Conservation (phyloP, 1,140 invertebrate species). For the Drosophila neocordata region DNA sequence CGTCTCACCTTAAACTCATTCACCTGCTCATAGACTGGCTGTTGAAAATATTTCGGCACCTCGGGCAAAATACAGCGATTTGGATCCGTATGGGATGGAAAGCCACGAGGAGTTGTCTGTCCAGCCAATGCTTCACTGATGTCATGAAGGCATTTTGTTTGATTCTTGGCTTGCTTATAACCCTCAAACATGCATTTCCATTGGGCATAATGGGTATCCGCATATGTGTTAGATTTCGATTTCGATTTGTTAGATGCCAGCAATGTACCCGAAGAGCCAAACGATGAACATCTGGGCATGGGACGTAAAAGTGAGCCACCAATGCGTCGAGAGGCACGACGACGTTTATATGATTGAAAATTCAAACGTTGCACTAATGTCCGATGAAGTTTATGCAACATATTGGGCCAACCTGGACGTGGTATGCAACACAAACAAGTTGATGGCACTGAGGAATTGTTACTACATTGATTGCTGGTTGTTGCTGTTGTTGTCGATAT, state of each 20-base stretch:
- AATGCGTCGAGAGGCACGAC: not conserved
- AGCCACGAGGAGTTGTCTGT: conserved; percentile 61
- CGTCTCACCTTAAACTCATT: conserved; percentile 39
- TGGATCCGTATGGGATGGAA: conserved; percentile 66
- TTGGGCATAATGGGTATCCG: conserved; percentile 56
- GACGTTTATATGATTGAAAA: conserved; percentile 26
- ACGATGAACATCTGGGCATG: conserved; percentile 69
- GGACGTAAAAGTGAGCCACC: conserved; percentile 40
- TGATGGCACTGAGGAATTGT: conserved; percentile 1
- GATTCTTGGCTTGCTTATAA: not conserved
- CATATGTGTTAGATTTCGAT: conserved; percentile 12
- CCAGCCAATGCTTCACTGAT: conserved; percentile 59
- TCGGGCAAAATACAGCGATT: conserved; percentile 30
- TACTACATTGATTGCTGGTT: conserved; percentile 14
- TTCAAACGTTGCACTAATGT: conserved; percentile 31
- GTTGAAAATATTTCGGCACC: not conserved
- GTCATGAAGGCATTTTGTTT: conserved; percentile 38
- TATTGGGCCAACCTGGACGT: conserved; percentile 17
- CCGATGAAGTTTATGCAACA: conserved; percentile 46
- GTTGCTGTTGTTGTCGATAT: not conserved
- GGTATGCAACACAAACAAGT: conserved; percentile 26
- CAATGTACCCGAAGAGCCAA: conserved; percentile 54
- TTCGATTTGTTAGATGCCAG: conserved; percentile 39
- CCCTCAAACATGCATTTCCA: conserved; percentile 73
- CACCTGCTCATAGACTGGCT: conserved; percentile 46